Base-by-base conservation (phyloP, 1,140 invertebrate genomes). In the Spodoptera litura region DNA sequence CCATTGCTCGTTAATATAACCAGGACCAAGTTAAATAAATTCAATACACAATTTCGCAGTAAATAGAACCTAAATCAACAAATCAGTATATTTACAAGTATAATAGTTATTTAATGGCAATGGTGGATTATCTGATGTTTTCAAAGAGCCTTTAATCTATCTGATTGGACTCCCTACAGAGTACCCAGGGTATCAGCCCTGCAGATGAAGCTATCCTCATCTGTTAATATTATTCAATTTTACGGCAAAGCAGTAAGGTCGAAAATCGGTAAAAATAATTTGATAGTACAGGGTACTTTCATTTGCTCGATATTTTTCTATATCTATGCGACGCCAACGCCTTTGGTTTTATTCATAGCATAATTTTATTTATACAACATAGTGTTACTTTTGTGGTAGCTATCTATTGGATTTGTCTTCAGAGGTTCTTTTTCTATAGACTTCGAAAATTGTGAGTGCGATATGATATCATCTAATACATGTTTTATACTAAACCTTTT, bases 81-180 rank as follows among this genome's bases (percentile, higher is more conserved):
- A 8, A 27, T 51, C 10, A 55, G 13, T 56, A 61, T 11, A 74
- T 61, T 73, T 59, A 59, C 55, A 59, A 73, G 71, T 73, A 75
- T 77, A 77, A 66, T 68, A 68, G 49, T 68, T 68, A 11, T 31
- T 27, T 77, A 77, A 77, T 56, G 52, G 62, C 56, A 68, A 55
- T 77, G 31, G 51, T n/a, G 5, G 27, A 52, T 66, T 74, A 79
- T 79, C 70, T 31, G 71, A 73, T 84, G 70, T 73, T 68, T 80
- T 84, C 80, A 85, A 83, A 84, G 66, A 68, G 81, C 82, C 86
- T 89, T 89, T 89, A 90, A 89, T 90, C 87, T 90, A 61, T 81
- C 79, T 85, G 84, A 90, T 90, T 88, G 87, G 83, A 78, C 12
- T 66, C 59, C 49, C 44, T 44, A 20, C 38, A 49, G 31, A 13